A percentile compares a stretch with the other conserved stretches of the same genome.
These are phyloP conservation scores for Andrena marginata DNA, from an alignment of 2,888 invertebrate genomes.

Conservation along the genomic window DNA sequence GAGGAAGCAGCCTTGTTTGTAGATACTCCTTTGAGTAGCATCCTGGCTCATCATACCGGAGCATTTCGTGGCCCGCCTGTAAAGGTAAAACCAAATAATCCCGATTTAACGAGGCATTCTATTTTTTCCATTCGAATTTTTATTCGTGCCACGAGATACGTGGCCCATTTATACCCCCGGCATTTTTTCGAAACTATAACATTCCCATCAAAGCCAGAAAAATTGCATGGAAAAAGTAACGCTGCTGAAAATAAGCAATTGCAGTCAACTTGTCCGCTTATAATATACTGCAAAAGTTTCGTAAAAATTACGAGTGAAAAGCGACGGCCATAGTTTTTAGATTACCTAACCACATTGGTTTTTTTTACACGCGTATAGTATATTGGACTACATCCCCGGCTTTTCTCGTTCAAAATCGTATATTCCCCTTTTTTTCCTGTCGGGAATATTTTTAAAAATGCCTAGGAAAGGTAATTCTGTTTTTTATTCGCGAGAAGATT, in stretches of 20 bases:
- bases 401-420: no score
- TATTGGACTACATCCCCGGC: no score
- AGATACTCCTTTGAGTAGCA: slow-evolving; percentile 48
- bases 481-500: background rate
- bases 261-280: no score
- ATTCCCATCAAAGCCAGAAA: no score
- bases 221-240: no score
- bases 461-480: background rate
- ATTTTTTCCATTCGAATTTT: slow-evolving; percentile 22
- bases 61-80: slow-evolving; percentile 27
- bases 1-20: slow-evolving; percentile 52
- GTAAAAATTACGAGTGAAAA: no score
- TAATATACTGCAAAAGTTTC: no score
- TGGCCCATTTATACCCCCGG: slow-evolving; percentile 59
- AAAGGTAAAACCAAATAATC: slow-evolving; percentile 72
- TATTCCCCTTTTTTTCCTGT: slow-evolving; percentile 56
- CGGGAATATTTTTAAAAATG: background rate
- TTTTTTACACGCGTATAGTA: no score
- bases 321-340: no score
- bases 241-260: no score
- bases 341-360: no score
- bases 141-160: slow-evolving; percentile 40
- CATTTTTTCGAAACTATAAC: slow-evolving; percentile 68
- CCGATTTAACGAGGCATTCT: slow-evolving; percentile 67
- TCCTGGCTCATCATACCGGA: slow-evolving; percentile 39